These are phyloP conservation scores for Cyclina sinensis DNA, from an alignment of 1,140 invertebrate genomes.

Conservation along the genomic window DNA sequence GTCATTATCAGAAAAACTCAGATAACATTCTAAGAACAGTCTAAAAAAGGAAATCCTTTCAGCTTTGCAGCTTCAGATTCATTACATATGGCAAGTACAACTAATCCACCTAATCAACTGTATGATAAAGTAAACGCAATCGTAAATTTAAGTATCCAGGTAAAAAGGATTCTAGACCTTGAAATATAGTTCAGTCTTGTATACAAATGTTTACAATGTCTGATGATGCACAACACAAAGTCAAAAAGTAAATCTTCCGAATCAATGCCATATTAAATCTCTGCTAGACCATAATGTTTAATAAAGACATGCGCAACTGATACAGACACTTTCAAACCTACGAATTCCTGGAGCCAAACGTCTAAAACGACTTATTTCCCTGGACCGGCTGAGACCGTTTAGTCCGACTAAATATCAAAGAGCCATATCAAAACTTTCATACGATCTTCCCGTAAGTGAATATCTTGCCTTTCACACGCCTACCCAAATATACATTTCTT, in stretches of 20 bases:
- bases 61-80: neutral
- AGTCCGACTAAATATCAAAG: constrained; percentile 34
- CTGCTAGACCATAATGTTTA: neutral
- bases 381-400: constrained; percentile 51
- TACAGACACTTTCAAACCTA: constrained; percentile 50
- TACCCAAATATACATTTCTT: constrained; percentile 26
- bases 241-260: neutral
- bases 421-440: constrained; percentile 37
- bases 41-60: constrained; percentile 28
- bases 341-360: constrained; percentile 64
- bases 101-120: constrained; percentile 45
- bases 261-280: constrained; percentile 43
- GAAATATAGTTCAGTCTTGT: constrained; percentile 49
- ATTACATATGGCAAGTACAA: constrained; percentile 7
- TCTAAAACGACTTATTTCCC: constrained; percentile 57
- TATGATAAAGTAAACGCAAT: constrained; percentile 49
- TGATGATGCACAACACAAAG: constrained; percentile 3
- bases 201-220: constrained; percentile 57
- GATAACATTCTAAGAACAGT: constrained; percentile 51
- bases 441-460: constrained; percentile 50
- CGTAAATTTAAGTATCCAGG: constrained; percentile 3
- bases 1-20: constrained; percentile 7
- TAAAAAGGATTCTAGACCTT: constrained; percentile 18
- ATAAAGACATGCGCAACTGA: constrained; percentile 7
- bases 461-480: constrained; percentile 18